These are phyloP conservation scores for Teinopalpus imperialis DNA, from an alignment of 2,888 invertebrate species.

Conservation along the genomic window DNA sequence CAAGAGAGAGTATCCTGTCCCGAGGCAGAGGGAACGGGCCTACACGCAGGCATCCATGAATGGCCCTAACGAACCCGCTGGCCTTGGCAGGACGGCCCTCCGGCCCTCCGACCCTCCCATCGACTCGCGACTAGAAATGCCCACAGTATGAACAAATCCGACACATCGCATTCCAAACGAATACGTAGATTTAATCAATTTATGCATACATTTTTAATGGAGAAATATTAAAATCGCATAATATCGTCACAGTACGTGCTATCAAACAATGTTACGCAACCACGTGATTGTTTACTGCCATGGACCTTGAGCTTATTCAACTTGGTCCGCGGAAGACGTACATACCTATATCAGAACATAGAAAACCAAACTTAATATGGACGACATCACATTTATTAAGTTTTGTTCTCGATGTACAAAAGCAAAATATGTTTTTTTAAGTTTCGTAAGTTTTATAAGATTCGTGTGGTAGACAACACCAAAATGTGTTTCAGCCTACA, in stretches of 20 bases:
- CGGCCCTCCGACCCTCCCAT: slow-evolving; percentile 49
- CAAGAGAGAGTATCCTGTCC: slow-evolving; percentile 70
- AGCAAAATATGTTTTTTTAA: too few relatives aligned
- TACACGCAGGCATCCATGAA: slow-evolving; percentile 75
- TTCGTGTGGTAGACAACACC: too few relatives aligned
- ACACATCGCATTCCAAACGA: slow-evolving; percentile 14
- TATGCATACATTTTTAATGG: too few relatives aligned
- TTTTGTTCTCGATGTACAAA: too few relatives aligned
- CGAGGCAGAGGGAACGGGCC: slow-evolving; percentile 47
- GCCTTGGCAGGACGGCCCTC: slow-evolving; percentile 70
- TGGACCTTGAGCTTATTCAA: not conserved
- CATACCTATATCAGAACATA: too few relatives aligned
- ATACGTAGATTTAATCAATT: slow-evolving; percentile 3
- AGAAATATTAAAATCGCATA: too few relatives aligned
- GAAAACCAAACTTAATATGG: too few relatives aligned
- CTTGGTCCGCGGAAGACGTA: too few relatives aligned
- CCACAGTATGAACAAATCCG: slow-evolving; percentile 32
- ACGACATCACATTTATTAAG: too few relatives aligned
- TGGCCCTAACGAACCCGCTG: slow-evolving; percentile 79
- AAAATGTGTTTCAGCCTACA: too few relatives aligned
- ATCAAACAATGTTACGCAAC: not conserved
- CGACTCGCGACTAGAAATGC: slow-evolving; percentile 35
- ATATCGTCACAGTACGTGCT: not conserved
- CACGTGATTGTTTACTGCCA: not conserved
- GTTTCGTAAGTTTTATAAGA: too few relatives aligned